Conservation (phyloP, 2,113 vertebrate genomes). For the Sinocyclocheilus anophthalmus region DNA sequence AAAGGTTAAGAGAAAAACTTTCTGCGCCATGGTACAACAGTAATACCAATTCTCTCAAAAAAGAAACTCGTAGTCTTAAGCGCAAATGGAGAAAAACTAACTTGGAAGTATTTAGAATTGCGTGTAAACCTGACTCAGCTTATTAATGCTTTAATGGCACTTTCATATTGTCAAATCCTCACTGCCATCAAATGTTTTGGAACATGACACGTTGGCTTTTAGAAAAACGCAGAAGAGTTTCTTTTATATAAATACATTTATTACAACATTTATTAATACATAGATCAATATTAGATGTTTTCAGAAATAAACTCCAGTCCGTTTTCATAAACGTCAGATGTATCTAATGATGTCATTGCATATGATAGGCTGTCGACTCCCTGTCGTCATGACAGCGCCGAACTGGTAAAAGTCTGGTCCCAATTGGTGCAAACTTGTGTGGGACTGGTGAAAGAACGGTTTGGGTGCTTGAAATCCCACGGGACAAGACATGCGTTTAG, state of each 20-base stretch:
- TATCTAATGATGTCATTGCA: constrained; percentile 92
- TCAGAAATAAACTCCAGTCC: neutral
- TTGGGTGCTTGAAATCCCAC: constrained; percentile 80
- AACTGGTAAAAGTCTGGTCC: constrained; percentile 86
- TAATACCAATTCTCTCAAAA: too few relatives aligned
- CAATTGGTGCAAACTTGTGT: constrained; percentile 82
- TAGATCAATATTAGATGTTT: neutral
- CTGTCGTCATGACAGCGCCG: constrained; percentile 89
- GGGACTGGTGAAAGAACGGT: constrained; percentile 88
- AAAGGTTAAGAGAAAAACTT: too few relatives aligned
- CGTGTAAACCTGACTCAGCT: too few relatives aligned
- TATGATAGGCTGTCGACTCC: constrained; percentile 95
- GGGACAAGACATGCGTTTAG: constrained; percentile 90
- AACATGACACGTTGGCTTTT: neutral
- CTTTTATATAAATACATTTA: neutral
- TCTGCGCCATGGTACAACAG: too few relatives aligned
- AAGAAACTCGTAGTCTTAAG: too few relatives aligned
- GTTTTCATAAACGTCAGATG: constrained; percentile 74
- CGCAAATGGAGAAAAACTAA: too few relatives aligned
- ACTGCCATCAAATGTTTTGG: neutral
- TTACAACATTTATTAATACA: neutral
- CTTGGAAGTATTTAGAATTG: too few relatives aligned
- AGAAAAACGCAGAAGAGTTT: neutral
- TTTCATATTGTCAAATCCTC: neutral
- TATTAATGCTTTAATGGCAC: too few relatives aligned